Evolutionary conservation across 2,113 vertebrate species (phyloP).

Genomic region (Lontra canadensis): DNA sequence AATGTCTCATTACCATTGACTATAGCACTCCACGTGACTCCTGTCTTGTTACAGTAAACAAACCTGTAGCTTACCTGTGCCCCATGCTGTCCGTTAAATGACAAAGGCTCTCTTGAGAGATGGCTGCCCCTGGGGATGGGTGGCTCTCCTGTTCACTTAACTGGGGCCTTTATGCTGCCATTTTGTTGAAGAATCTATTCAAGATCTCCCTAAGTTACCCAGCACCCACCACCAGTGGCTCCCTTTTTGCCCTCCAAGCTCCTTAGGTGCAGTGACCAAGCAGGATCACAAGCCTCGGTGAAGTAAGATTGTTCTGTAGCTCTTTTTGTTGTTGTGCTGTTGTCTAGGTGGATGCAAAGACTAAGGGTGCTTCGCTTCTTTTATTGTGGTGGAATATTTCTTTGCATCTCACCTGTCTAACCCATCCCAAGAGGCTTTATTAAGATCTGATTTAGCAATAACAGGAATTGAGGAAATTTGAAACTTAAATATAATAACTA

Average conservation of each 20-base stretch:
- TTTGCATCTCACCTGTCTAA: constrained; percentile 62
- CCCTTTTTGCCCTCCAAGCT: neutral
- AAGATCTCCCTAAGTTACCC: neutral
- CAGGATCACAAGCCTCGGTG: neutral
- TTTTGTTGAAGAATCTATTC: neutral
- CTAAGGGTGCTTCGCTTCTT: neutral
- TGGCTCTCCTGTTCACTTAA: neutral
- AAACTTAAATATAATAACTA: constrained; percentile 73
- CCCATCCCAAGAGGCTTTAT: constrained; percentile 41
- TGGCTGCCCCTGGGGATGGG: too few relatives aligned
- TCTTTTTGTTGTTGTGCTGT: neutral
- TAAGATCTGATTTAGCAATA: constrained; percentile 61
- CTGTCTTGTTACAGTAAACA: neutral
- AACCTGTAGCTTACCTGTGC: neutral
- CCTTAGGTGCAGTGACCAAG: neutral
- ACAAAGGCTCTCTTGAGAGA: neutral
- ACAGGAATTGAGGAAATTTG: constrained; percentile 67
- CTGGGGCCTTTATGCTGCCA: neutral
- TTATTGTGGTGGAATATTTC: constrained; percentile 27
- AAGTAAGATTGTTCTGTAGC: neutral
- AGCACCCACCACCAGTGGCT: fast-evolving
- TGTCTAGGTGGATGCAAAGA: neutral
- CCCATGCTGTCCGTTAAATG: neutral
- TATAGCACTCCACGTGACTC: neutral
- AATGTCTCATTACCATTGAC: neutral